Percentiles rank a stretch among this genome's conserved stretches.
Conservation (phyloP, 2,888 invertebrate genomes). For the Rhagonycha lutea region DNA sequence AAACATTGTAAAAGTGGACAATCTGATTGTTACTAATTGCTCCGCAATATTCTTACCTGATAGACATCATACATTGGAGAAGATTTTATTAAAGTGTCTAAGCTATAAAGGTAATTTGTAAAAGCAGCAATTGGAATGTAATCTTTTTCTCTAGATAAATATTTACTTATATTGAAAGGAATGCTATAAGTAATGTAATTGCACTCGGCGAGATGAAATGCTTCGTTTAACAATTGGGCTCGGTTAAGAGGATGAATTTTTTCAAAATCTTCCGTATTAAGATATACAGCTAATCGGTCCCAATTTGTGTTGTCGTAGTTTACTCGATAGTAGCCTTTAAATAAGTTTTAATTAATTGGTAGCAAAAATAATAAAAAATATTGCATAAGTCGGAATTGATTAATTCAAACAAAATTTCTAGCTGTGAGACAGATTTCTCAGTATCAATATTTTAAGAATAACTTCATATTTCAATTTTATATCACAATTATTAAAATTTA, state of each 20-base stretch:
- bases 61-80: background rate
- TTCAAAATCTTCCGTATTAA: slow-evolving; percentile 51
- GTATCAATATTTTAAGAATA: no score
- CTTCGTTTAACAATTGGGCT: slow-evolving; percentile 76
- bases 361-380: background rate
- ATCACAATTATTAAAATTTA: background rate
- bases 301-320: slow-evolving; percentile 80
- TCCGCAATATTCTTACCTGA: slow-evolving; percentile 6
- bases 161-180: slow-evolving; percentile 63
- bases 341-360: background rate
- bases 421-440: no score
- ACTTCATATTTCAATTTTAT: no score
- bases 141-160: slow-evolving; percentile 62
- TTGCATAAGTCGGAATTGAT: no score
- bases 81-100: background rate
- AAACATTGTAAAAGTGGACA: no score
- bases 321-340: slow-evolving; percentile 68
- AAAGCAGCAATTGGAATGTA: slow-evolving; percentile 67
- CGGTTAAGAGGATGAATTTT: slow-evolving; percentile 67
- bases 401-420: no score
- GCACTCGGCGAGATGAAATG: slow-evolving; percentile 64
- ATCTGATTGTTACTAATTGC: no score
- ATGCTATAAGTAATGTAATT: slow-evolving; percentile 59
- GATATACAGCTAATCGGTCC: slow-evolving; percentile 61
- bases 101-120: slow-evolving; percentile 29